Percentiles rank a stretch among this genome's conserved stretches.
phyloP scores from a whole-genome alignment of 2,888 invertebrate genomes.

The Coelogynopora nodosa region DNA sequence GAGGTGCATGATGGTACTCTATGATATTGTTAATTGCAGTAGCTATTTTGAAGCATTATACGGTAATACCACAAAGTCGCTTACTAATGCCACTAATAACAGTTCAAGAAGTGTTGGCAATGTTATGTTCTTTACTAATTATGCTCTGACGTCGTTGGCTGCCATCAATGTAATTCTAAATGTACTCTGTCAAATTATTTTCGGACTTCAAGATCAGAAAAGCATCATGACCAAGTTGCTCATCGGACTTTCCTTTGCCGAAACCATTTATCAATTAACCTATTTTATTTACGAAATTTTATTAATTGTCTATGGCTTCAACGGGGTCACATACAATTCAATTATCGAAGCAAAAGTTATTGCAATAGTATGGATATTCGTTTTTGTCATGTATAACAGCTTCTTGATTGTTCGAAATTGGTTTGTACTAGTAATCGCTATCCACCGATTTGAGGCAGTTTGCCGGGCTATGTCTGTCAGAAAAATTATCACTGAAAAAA shows the following conservation, averaged over 20 bases:
- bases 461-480: neutral
- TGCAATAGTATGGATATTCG: neutral
- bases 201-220: neutral
- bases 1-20: neutral
- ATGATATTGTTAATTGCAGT: neutral
- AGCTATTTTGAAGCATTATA: neutral
- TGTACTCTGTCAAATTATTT: conserved; percentile 5
- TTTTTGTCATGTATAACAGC: conserved; percentile 17
- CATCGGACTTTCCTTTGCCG: neutral
- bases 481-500: neutral
- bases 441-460: neutral
- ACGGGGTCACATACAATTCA: neutral
- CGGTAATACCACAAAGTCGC: neutral
- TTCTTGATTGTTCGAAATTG: conserved; percentile 26
- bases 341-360: conserved; percentile 10
- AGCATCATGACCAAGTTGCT: conserved; percentile 8
- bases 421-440: neutral
- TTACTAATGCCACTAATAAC: neutral
- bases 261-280: neutral
- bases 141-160: neutral
- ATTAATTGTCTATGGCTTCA: neutral
- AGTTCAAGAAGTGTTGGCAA: neutral
- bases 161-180: conserved; percentile 15
- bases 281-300: neutral
- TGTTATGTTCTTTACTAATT: neutral